phyloP scores from a whole-genome alignment of 2,113 vertebrate genomes.

The Nerophis lumbriciformis region DNA sequence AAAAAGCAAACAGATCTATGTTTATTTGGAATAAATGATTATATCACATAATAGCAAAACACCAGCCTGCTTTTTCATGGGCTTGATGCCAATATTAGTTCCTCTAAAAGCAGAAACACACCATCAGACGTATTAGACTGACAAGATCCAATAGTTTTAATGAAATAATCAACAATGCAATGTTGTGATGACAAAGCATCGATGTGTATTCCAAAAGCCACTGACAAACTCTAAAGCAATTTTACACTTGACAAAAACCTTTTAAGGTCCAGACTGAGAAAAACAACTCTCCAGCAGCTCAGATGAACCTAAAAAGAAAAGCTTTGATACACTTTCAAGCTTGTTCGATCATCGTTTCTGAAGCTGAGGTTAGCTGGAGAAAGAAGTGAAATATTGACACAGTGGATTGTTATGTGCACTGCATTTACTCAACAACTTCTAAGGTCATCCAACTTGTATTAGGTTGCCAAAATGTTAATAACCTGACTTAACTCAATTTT shows the following conservation, averaged over 20 bases:
- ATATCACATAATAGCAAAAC: too few species aligned
- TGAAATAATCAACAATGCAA: not conserved
- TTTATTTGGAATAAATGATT: not conserved
- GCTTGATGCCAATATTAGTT: not conserved
- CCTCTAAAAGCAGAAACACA: not conserved
- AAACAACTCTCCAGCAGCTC: conserved; percentile 9
- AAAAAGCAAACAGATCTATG: not conserved
- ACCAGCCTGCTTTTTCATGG: not conserved
- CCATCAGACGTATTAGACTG: not conserved
- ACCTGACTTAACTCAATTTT: too few species aligned
- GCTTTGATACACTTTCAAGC: conserved; percentile 29
- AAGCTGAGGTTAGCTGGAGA: not conserved
- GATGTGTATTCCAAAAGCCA: not conserved
- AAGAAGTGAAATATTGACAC: conserved; percentile 40
- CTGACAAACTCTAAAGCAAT: not conserved
- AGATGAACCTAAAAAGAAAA: conserved; percentile 20
- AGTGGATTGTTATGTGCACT: too few species aligned
- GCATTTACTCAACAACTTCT: not conserved
- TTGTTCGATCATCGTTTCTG: conserved; percentile 73
- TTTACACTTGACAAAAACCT: not conserved
- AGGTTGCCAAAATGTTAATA: not conserved
- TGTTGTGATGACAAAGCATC: not conserved
- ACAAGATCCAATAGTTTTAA: not conserved
- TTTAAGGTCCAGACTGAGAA: not conserved
- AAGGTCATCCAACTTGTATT: conserved; percentile 7